Evolutionary conservation across 2,888 invertebrate genomes (phyloP).

Genomic region (Ochlodes sylvanus): DNA sequence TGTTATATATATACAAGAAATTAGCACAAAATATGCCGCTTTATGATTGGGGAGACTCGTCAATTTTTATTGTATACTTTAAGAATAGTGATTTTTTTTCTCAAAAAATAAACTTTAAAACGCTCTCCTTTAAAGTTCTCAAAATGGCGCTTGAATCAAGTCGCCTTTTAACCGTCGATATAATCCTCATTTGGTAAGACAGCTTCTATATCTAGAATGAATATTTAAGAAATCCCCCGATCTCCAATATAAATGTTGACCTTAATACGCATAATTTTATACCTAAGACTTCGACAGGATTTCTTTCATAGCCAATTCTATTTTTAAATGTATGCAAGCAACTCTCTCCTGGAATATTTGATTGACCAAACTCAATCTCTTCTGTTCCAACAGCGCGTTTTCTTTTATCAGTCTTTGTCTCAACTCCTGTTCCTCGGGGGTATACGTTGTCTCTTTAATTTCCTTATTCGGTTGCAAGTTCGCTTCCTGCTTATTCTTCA

Average conservation of each 20-base stretch:
- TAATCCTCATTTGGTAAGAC: no score
- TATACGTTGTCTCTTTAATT: conserved; percentile 64
- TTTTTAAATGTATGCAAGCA: conserved; percentile 89
- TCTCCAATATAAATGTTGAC: neutral
- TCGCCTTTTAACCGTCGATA: no score
- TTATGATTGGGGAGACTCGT: no score
- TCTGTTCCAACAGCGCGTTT: conserved; percentile 88
- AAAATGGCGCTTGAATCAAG: no score
- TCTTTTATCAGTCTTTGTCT: conserved; percentile 82
- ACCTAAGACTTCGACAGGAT: conserved; percentile 74
- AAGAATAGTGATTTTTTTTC: no score
- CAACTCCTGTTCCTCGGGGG: conserved; percentile 72
- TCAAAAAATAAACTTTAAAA: no score
- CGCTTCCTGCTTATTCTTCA: conserved; percentile 78
- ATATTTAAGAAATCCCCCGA: neutral
- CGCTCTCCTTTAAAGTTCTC: no score
- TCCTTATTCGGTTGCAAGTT: conserved; percentile 60
- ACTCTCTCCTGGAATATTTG: conserved; percentile 90
- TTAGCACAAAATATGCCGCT: no score
- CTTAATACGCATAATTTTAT: neutral
- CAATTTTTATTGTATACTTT: no score
- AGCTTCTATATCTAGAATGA: no score
- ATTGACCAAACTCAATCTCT: conserved; percentile 87
- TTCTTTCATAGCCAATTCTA: conserved; percentile 87
- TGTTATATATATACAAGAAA: no score